phyloP scores from a whole-genome alignment of 2,797 vertebrate genomes.

The Neosalanx taihuensis region DNA sequence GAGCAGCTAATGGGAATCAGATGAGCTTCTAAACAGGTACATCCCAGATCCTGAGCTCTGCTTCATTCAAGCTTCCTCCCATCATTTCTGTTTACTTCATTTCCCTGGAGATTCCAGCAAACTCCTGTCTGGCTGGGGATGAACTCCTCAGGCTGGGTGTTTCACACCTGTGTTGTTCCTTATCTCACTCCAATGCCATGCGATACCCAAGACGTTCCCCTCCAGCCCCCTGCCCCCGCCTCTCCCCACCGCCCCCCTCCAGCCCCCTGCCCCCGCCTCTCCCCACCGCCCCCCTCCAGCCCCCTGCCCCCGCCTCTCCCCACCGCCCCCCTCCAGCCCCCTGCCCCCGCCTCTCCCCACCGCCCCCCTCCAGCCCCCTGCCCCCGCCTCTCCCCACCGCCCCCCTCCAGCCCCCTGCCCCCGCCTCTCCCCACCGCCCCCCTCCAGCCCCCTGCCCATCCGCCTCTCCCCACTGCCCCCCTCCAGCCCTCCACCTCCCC shows the following conservation, averaged over 20 bases:
- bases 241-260: conserved; percentile 9
- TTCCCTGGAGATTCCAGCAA: conserved; percentile 43
- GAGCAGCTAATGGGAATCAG: conserved; percentile 43
- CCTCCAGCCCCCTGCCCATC: conserved; percentile 11
- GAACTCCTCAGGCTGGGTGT: conserved; percentile 3
- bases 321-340: conserved; percentile 12
- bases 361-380: conserved; percentile 13
- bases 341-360: no score
- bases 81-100: conserved; percentile 38
- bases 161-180: conserved; percentile 47
- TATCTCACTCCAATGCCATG: conserved; percentile 40
- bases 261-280: no score
- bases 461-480: no score
- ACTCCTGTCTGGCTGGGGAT: conserved; percentile 31
- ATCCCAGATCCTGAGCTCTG: conserved; percentile 24
- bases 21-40: conserved; percentile 44
- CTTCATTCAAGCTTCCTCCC: background rate
- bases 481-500: conserved; percentile 4
- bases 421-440: conserved; percentile 18
- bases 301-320: no score
- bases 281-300: no score
- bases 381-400: conserved; percentile 2
- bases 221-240: conserved; percentile 16
- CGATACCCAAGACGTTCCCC: conserved; percentile 32
- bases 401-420: conserved; percentile 17